Evolutionary conservation across 2,113 vertebrate genomes (phyloP), one percentile per base, ranked within the genome.

Genomic region (Lepisosteus oculatus): DNA sequence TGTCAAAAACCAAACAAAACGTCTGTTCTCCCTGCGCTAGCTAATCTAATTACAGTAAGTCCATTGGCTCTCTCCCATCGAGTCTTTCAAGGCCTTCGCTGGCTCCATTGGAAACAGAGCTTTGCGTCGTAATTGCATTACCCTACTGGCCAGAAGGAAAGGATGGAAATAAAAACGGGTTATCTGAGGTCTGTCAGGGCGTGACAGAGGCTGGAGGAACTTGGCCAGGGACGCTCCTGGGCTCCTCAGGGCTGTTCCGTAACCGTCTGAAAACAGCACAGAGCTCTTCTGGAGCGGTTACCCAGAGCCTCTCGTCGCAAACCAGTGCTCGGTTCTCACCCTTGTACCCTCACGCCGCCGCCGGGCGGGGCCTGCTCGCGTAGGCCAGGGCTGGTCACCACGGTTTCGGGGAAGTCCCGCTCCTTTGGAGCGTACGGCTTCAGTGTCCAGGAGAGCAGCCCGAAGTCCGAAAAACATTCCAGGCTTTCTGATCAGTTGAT

Each of bases 31-130:
- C 54, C 29, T 65, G 41, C 56, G 54, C 42, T 15, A 15, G 47
- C 29, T 72, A 72, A 72, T 66, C 63, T 62, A 67, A 61, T 73
- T 67, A 56, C 11, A 8, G 55, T 61, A 61, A 61, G 72, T 61
- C 73, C 77, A 78, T 77, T 73, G 78, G 76, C 69, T n/a, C n/a
- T 41, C 44, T 9, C 3, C 8, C 15, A 43, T 62, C 54, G 14
- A 12, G 29, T 17, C 54, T 67, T 43, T 29, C 55, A 4, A 13
- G 13, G 15, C 54, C n/a, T 44, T 63, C 63, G 56, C 29, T 13
- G 62, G 42, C 65, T 11, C 43, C 17, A 15, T 56, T 13, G 51
- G 55, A 29, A 41, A 43, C 17, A 42, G 42, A 67, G 41, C 55
- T 9, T 65, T 51, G 55, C 8, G 54, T 54, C 67, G 14, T 72